Conservation (phyloP, 1,140 invertebrate genomes). For the Drosophila parvula region DNA sequence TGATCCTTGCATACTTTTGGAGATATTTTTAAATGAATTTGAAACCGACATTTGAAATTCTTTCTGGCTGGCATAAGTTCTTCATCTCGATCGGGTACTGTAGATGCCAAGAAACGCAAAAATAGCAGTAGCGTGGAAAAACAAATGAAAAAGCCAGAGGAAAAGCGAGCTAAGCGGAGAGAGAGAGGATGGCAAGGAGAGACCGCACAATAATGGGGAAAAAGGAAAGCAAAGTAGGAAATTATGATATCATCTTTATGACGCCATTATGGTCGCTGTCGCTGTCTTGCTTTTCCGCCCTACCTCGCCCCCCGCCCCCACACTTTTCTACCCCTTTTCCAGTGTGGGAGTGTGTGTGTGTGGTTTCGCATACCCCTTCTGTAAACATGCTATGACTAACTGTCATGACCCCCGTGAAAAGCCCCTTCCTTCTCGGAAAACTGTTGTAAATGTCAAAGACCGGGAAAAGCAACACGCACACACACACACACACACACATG, state of each 20-base stretch:
- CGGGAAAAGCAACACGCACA: slow-evolving; percentile 59
- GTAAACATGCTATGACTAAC: slow-evolving; percentile 72
- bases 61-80: not conserved
- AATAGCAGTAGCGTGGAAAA: slow-evolving; percentile 16
- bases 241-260: slow-evolving; percentile 82
- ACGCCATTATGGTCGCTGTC: slow-evolving; percentile 74
- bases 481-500: not conserved
- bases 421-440: slow-evolving; percentile 35
- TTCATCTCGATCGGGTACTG: not conserved
- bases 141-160: slow-evolving; percentile 41
- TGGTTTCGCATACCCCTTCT: slow-evolving; percentile 32
- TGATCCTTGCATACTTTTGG: too few species aligned
- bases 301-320: not conserved
- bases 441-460: slow-evolving; percentile 80
- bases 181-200: not conserved
- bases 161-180: slow-evolving; percentile 3
- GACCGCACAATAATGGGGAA: slow-evolving; percentile 32
- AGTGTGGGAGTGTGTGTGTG: slow-evolving; percentile 18
- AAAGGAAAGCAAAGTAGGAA: slow-evolving; percentile 75
- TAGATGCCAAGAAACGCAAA: slow-evolving; percentile 17
- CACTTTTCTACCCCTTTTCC: slow-evolving; percentile 25
- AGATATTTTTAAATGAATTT: not conserved
- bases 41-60: not conserved
- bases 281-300: slow-evolving; percentile 24
- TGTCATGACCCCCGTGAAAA: slow-evolving; percentile 37